A percentile compares a stretch with the other conserved stretches of the same genome.
phyloP scores from a whole-genome alignment of 2,888 invertebrate genomes.

The Sabatieria punctata region DNA sequence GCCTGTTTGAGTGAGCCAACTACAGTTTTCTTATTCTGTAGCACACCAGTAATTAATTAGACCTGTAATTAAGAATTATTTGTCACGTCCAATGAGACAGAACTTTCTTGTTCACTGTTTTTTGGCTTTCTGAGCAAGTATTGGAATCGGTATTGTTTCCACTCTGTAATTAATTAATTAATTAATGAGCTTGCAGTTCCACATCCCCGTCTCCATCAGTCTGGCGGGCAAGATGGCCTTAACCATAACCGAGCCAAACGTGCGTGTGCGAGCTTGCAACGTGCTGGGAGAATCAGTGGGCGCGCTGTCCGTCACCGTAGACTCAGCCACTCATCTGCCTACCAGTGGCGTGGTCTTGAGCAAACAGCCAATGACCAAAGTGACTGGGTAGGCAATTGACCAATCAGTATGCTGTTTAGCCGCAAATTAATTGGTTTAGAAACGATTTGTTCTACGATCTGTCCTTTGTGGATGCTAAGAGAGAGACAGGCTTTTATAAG shows the following conservation, averaged over 20 bases:
- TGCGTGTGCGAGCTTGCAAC: constrained; percentile 39
- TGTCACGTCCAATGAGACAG: too few species aligned
- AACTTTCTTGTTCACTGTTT: too few species aligned
- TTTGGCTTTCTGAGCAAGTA: too few species aligned
- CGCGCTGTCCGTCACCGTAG: constrained; percentile 49
- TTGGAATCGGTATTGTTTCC: too few species aligned
- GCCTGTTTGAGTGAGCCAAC: too few species aligned
- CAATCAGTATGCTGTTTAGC: background rate
- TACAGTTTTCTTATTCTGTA: too few species aligned
- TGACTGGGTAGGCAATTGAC: constrained; percentile 4
- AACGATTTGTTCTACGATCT: constrained; percentile 45
- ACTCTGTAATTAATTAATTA: too few species aligned
- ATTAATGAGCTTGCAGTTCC: constrained; percentile 37
- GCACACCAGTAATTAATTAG: too few species aligned
- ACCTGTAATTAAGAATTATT: too few species aligned
- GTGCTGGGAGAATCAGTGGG: constrained; percentile 43
- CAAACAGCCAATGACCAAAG: constrained; percentile 40
- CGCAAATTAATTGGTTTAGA: background rate
- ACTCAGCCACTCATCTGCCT: constrained; percentile 52
- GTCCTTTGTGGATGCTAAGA: constrained; percentile 46
- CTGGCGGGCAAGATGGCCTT: constrained; percentile 60
- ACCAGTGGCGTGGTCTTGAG: constrained; percentile 59
- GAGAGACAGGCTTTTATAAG: constrained; percentile 62
- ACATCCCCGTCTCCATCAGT: constrained; percentile 66
- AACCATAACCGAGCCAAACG: constrained; percentile 52